Percentiles rank a stretch among this genome's conserved stretches.
These are phyloP conservation scores for Microcebus murinus DNA, from an alignment of 2,113 vertebrate species.

Conservation along the genomic window DNA sequence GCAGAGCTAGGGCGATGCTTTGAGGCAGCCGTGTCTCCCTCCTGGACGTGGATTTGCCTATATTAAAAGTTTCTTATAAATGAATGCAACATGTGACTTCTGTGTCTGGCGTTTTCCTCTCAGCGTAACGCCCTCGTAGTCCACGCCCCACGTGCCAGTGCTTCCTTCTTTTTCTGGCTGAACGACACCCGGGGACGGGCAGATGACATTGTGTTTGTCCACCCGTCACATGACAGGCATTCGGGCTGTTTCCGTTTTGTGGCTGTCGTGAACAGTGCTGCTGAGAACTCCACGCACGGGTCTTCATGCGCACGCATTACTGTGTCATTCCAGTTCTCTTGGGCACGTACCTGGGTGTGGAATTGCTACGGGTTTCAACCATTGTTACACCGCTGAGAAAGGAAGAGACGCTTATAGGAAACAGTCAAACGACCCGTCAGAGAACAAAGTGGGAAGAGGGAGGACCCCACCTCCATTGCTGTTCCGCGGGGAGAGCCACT, in stretches of 20 bases:
- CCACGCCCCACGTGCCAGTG: no score
- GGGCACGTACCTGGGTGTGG: neutral
- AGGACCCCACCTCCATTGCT: rapidly evolving
- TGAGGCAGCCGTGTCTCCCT: neutral
- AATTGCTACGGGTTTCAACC: neutral
- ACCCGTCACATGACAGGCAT: neutral
- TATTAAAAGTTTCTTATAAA: neutral
- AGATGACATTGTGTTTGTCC: no score
- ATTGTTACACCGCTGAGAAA: no score
- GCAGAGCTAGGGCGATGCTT: no score
- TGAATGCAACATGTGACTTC: neutral
- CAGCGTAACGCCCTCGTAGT: neutral
- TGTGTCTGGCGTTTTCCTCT: no score
- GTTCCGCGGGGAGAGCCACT: neutral
- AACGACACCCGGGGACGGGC: rapidly evolving
- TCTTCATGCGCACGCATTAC: rapidly evolving
- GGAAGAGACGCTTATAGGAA: no score
- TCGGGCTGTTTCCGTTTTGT: no score
- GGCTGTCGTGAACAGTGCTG: neutral
- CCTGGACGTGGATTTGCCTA: neutral
- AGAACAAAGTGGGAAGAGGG: neutral
- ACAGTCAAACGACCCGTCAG: neutral
- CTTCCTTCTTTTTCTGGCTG: neutral
- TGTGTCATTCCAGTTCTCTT: no score
- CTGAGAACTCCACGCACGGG: no score